Percentiles rank a stretch among this genome's conserved stretches.
Evolutionary conservation across 1,140 invertebrate genomes (phyloP).

Genomic region (Cyclargus thomasi): DNA sequence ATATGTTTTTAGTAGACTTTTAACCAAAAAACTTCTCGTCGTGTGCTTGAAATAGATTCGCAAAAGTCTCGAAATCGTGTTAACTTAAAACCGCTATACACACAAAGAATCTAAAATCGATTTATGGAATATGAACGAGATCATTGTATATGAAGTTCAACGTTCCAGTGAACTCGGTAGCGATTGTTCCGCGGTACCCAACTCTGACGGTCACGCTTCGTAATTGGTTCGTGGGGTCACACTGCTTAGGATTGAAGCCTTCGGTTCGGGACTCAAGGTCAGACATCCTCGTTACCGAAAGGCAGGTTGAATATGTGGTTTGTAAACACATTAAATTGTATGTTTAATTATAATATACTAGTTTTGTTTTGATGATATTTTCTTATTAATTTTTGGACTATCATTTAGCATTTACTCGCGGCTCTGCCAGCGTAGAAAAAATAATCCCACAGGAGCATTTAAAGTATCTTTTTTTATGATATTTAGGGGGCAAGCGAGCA

Average conservation of each 20-base stretch:
- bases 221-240: constrained; percentile 55
- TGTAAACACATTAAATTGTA: too few relatives aligned
- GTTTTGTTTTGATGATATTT: too few relatives aligned
- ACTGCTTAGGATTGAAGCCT: constrained; percentile 5
- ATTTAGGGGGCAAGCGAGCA: too few relatives aligned
- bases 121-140: constrained; percentile 15
- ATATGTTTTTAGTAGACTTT: too few relatives aligned
- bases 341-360: too few relatives aligned
- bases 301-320: not conserved
- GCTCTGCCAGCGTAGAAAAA: too few relatives aligned
- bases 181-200: constrained; percentile 36
- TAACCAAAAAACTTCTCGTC: too few relatives aligned
- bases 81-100: not conserved
- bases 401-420: too few relatives aligned
- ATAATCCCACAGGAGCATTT: too few relatives aligned
- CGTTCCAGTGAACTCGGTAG: constrained; percentile 27
- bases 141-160: constrained; percentile 24
- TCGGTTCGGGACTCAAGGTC: constrained; percentile 5
- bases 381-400: too few relatives aligned
- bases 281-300: not conserved
- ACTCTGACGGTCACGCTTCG: constrained; percentile 39
- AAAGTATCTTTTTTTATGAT: too few relatives aligned
- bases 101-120: constrained; percentile 1
- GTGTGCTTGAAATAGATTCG: too few relatives aligned
- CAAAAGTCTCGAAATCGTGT: not conserved